Evolutionary conservation across 1,140 invertebrate genomes (phyloP), one percentile per base, ranked within the genome.

Genomic region (Drosophila sp.): DNA sequence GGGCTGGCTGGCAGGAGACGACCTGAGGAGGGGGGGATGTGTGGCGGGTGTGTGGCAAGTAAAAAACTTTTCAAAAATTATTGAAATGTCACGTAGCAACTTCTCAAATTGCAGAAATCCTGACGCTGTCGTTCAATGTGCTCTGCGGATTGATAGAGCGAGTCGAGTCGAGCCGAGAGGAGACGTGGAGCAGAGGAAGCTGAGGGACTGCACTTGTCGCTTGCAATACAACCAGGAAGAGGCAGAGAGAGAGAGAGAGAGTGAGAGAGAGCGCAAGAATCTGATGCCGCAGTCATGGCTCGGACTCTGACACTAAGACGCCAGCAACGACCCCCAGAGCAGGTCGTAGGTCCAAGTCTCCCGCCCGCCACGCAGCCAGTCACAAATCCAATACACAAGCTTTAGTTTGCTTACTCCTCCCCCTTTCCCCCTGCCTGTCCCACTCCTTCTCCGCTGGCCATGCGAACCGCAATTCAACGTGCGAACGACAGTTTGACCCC

Each of bases 61-160:
- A 90, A 82, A 80, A 89, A 90, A 91, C 84, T 91, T 91, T 91
- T 91, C 90, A 91, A 91, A 91, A 91, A 91, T 91, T 91, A 91
- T 91, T 91, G 90, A 91, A 91, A 91, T 91, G 90, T 91, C 90
- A 91, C 90, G 90, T 91, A 91, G 90, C 90, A 91, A 91, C 90
- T 91, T 91, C 89, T 91, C 90, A 91, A 91, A 91, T 91, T 91
- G 90, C 90, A 91, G 89, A 91, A 91, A 91, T 91, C 90, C 90
- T 91, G 90, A 90, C 79, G 89, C 89, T 91, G 90, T 91, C 90
- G 89, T 91, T 91, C 90, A 91, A 91, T 91, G 90, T 86, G 84
- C 79, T 90, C 70, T 91, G 86, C 77, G 87, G 89, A 90, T 90
- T 90, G 89, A 90, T 90, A 90, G 89, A 90, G 79, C 84, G 74